A percentile compares a stretch with the other conserved stretches of the same genome.
Conservation (phyloP, 1,140 invertebrate species). For the Euwallacea similis region DNA sequence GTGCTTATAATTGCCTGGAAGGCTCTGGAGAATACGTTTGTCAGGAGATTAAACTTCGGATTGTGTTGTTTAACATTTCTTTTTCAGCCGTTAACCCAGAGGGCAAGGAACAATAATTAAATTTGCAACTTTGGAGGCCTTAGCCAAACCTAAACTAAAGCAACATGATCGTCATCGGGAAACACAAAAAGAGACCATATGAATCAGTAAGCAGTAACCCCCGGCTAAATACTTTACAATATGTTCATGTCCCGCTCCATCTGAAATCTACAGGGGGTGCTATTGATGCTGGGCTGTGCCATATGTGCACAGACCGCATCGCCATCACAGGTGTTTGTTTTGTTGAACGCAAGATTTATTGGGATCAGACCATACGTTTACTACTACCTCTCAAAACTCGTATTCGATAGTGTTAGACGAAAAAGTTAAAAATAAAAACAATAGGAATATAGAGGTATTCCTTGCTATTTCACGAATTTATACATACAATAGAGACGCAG, state of each 20-base stretch:
- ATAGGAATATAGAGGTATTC: too few species aligned
- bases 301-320: slow-evolving; percentile 39
- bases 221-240: slow-evolving; percentile 38
- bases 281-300: slow-evolving; percentile 41
- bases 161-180: too few species aligned
- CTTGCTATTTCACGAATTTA: too few species aligned
- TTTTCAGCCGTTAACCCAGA: slow-evolving; percentile 8
- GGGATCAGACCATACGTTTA: neutral
- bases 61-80: slow-evolving; percentile 32
- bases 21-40: slow-evolving; percentile 32
- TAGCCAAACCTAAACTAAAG: too few species aligned
- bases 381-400: too few species aligned
- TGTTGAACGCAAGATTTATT: slow-evolving; percentile 30
- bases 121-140: too few species aligned
- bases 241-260: slow-evolving; percentile 27
- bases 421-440: too few species aligned
- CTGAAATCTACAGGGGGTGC: slow-evolving; percentile 19
- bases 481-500: too few species aligned
- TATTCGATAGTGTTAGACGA: too few species aligned
- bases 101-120: too few species aligned
- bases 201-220: neutral
- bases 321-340: slow-evolving; percentile 39
- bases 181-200: neutral
- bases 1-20: slow-evolving; percentile 39
- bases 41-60: slow-evolving; percentile 29